These are phyloP conservation scores for Yponomeuta malinellus DNA, from an alignment of 2,888 invertebrate genomes.

Conservation along the genomic window DNA sequence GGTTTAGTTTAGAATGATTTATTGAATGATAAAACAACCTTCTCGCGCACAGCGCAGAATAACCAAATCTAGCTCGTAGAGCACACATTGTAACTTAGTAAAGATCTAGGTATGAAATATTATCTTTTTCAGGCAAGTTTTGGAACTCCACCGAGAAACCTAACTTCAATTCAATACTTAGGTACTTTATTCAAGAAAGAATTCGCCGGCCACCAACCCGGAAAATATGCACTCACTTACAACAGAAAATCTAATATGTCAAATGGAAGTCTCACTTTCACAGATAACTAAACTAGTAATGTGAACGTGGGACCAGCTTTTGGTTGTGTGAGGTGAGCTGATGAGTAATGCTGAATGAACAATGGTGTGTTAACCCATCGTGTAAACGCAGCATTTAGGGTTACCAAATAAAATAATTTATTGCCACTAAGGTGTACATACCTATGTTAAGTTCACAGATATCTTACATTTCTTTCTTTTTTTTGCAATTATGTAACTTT, in stretches of 20 bases:
- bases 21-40: constrained; percentile 44
- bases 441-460: no score
- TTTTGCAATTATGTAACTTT: no score
- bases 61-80: constrained; percentile 42
- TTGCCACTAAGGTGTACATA: no score
- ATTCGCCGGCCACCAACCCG: not conserved
- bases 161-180: no score
- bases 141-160: no score
- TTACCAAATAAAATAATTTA: no score
- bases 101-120: not conserved
- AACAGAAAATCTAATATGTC: not conserved
- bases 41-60: constrained; percentile 35
- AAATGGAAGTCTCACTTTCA: not conserved
- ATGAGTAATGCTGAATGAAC: not conserved
- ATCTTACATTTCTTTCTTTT: no score
- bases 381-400: no score
- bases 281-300: not conserved
- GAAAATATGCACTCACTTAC: no score
- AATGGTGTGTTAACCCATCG: no score
- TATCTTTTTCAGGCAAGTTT: no score
- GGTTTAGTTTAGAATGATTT: constrained; percentile 35
- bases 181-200: not conserved
- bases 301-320: not conserved
- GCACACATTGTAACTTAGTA: constrained; percentile 44
- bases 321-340: not conserved